Percentiles rank a stretch among this genome's conserved stretches.
phyloP scores from a whole-genome alignment of 1,140 invertebrate genomes.

The Papilio glaucus region DNA sequence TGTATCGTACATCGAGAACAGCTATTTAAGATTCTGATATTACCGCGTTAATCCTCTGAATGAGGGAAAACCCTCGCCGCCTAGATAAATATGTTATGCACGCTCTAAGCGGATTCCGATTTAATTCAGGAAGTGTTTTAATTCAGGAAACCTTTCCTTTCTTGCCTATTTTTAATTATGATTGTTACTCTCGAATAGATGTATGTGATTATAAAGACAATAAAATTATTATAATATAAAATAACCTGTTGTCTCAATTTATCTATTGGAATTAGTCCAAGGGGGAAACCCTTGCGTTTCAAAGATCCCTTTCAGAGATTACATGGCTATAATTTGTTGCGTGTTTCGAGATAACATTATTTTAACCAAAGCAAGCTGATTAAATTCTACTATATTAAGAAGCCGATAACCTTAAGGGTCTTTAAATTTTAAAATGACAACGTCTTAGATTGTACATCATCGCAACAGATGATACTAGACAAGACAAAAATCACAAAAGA shows the following conservation, averaged over 20 bases:
- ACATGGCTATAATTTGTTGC: neutral
- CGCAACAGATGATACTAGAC: too few species aligned
- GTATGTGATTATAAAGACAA: neutral
- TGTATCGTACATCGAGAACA: neutral
- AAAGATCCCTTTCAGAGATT: slow-evolving; percentile 2
- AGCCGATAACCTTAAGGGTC: neutral
- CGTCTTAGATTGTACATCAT: too few species aligned
- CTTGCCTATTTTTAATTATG: too few species aligned
- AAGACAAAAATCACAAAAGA: too few species aligned
- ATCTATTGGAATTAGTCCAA: slow-evolving; percentile 11
- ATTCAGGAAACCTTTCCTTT: too few species aligned
- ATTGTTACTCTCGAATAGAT: neutral
- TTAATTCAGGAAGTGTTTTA: too few species aligned
- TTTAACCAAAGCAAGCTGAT: neutral
- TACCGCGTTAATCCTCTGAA: neutral
- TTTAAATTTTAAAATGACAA: too few species aligned
- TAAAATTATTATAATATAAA: neutral
- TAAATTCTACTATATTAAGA: neutral
- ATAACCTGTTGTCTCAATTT: neutral
- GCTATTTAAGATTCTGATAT: neutral
- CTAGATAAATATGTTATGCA: neutral
- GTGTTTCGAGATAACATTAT: neutral
- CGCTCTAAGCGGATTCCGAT: too few species aligned
- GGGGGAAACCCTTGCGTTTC: neutral
- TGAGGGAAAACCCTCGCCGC: neutral